Conservation (phyloP, 1,140 invertebrate species). For the Drosophila cardini region DNA sequence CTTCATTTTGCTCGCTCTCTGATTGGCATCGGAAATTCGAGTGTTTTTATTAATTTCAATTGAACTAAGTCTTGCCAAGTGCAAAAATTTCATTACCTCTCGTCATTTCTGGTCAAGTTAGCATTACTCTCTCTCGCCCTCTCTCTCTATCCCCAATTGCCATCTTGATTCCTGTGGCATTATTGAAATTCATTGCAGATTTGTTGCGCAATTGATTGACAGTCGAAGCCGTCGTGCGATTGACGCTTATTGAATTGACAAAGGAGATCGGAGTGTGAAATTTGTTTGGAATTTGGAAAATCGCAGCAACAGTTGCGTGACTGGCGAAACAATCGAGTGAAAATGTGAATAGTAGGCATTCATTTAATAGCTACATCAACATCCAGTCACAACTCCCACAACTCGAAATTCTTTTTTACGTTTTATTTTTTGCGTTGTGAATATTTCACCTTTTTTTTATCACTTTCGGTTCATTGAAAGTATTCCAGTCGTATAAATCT, state of each 20-base stretch:
- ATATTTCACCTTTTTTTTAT: background rate
- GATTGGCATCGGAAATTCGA: slow-evolving; percentile 79
- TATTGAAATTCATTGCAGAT: slow-evolving; percentile 77
- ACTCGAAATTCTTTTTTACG: background rate
- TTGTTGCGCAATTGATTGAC: slow-evolving; percentile 70
- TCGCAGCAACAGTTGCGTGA: slow-evolving; percentile 48
- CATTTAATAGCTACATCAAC: background rate
- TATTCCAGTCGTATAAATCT: background rate
- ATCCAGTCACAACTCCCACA: background rate
- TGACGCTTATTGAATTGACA: slow-evolving; percentile 79
- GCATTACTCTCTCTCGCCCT: background rate
- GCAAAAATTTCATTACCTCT: slow-evolving; percentile 51
- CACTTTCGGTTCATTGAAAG: background rate
- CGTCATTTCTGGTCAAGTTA: slow-evolving; percentile 59
- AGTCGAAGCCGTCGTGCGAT: slow-evolving; percentile 54
- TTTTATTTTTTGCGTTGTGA: background rate
- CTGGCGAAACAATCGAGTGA: background rate
- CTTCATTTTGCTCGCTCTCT: slow-evolving; percentile 46
- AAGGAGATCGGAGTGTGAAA: too few relatives aligned
- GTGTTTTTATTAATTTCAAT: slow-evolving; percentile 80
- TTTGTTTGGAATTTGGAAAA: background rate
- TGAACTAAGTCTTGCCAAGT: slow-evolving; percentile 46
- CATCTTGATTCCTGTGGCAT: slow-evolving; percentile 50
- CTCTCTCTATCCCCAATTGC: slow-evolving; percentile 25
- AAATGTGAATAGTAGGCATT: slow-evolving; percentile 6